Base-by-base conservation (phyloP, 2,113 vertebrate genomes). In the Mormyrus lacerda region DNA sequence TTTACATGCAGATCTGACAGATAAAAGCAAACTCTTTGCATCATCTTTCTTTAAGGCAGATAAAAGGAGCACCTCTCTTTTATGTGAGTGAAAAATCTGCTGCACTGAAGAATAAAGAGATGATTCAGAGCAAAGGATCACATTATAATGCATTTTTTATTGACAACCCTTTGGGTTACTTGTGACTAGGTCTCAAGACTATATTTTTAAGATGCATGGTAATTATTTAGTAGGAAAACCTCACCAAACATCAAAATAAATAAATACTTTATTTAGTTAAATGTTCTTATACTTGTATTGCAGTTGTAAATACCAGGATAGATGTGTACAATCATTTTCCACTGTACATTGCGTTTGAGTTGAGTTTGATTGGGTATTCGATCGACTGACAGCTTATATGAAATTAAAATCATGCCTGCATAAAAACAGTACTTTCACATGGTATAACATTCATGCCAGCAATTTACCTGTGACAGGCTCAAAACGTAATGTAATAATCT, bases 21-120 rank as follows among this genome's bases (percentile, higher is more conserved):
- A 91, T 84, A 61, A 85, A 85, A 53, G 85, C 51, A 35, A 84
- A 21, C 87, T 85, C n/a, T 89, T 87, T 91, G 89, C 86, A 89
- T 88, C 35, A n/a, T 45, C 82, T 88, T 47, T 69, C 88, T 88
- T 85, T 88, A 89, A 42, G 88, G 53, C 39, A 89, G 87, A 76
- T 91, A 24, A 91, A 91, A 91, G 58, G 61, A 84, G 21, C 44
- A 53, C n/a, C 24, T 65, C 35, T 58, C 86, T 88, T 89, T 91
- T 42, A 89, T 88, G 58, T 76, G 47, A 35, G 53, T 88, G 53
- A 89, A 27, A 89, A 87, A 82, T 82, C 31, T 89, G 88, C 39
- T 89, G 35, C 83, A 61, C 50, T 53, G 4, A 73, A 90, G 85
- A 90, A 89, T 85, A 90, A 90, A 89, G 69, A 17, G 69, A 79